A percentile compares a stretch with the other conserved stretches of the same genome.
phyloP scores from a whole-genome alignment of 2,113 vertebrate genomes.

The Parus major region DNA sequence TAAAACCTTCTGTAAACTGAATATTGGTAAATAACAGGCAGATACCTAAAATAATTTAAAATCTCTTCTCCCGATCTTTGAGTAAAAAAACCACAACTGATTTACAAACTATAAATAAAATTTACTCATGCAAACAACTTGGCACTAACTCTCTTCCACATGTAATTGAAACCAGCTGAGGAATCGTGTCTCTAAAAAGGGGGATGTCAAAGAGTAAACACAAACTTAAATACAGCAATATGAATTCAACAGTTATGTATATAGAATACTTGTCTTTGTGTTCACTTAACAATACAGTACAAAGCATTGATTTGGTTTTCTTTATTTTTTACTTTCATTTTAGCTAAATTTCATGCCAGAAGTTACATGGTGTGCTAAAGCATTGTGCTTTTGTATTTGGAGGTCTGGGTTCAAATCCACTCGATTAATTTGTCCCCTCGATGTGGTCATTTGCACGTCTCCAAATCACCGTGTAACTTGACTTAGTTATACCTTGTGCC shows the following conservation, averaged over 20 bases:
- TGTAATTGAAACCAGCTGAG: slow-evolving; percentile 55
- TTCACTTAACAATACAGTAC: not conserved
- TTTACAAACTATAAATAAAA: slow-evolving; percentile 58
- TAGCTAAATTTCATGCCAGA: slow-evolving; percentile 1
- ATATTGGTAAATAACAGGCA: not conserved
- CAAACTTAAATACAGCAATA: slow-evolving; percentile 20
- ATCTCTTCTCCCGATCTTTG: not conserved
- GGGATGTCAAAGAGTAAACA: slow-evolving; percentile 44
- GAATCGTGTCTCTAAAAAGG: not conserved
- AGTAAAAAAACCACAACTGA: slow-evolving; percentile 4
- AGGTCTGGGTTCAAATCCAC: slow-evolving; percentile 33
- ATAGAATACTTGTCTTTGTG: not conserved
- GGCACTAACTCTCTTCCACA: not conserved
- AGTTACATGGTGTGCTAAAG: slow-evolving; percentile 57
- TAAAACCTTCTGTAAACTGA: not conserved
- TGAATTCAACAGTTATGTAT: not conserved
- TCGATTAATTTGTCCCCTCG: slow-evolving; percentile 16
- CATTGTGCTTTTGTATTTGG: slow-evolving; percentile 34
- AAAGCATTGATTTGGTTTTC: slow-evolving; percentile 23
- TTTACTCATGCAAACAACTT: slow-evolving; percentile 51
- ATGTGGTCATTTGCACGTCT: slow-evolving; percentile 33
- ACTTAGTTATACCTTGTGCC: not conserved
- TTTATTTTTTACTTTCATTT: slow-evolving; percentile 29
- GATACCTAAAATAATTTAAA: slow-evolving; percentile 1
- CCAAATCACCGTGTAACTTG: slow-evolving; percentile 39